Evolutionary conservation across 2,113 vertebrate species (phyloP).

Genomic region (Xyrauchen texanus): DNA sequence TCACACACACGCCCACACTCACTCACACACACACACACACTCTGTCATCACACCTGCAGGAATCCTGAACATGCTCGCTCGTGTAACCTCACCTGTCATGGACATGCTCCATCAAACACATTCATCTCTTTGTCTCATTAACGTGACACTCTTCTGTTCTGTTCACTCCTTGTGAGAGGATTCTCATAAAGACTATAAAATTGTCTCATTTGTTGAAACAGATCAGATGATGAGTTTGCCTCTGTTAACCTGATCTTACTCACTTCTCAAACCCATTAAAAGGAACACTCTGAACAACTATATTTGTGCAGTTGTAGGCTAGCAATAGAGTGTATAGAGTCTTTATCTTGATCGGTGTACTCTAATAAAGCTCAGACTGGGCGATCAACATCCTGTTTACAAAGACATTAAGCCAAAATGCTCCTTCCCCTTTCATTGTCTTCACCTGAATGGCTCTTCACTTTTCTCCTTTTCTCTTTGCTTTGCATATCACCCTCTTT

Average conservation of each 20-base stretch:
- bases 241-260: conserved; percentile 14
- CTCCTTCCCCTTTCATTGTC: conserved; percentile 60
- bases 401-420: conserved; percentile 67
- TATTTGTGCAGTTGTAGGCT: background rate
- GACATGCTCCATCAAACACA: conserved; percentile 30
- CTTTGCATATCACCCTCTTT: too few relatives aligned
- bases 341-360: conserved; percentile 60
- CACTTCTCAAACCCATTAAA: background rate
- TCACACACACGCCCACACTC: too few relatives aligned
- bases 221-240: conserved; percentile 13
- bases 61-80: conserved; percentile 4
- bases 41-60: background rate
- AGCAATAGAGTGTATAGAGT: conserved; percentile 5
- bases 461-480: too few relatives aligned
- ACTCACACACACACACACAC: too few relatives aligned
- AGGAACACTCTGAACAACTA: background rate
- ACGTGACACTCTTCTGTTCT: conserved; percentile 15
- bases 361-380: conserved; percentile 72
- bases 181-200: background rate
- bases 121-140: conserved; percentile 35
- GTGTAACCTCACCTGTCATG: conserved; percentile 20
- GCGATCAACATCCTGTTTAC: conserved; percentile 71
- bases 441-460: conserved; percentile 46
- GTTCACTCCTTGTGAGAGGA: conserved; percentile 1
- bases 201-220: conserved; percentile 18